Evolutionary conservation across 2,113 vertebrate species (phyloP).

Genomic region (Apodemus sylvaticus): DNA sequence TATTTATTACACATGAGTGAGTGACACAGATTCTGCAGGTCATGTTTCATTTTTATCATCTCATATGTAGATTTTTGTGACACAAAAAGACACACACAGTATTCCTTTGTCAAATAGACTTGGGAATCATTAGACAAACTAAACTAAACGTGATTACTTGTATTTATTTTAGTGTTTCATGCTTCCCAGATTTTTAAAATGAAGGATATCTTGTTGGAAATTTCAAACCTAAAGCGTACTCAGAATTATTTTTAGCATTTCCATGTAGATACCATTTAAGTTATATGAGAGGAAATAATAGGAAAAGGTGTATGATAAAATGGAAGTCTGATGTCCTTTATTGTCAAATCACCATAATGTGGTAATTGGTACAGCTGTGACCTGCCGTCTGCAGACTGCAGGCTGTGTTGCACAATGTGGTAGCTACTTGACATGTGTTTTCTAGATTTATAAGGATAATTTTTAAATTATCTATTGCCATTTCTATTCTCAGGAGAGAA

Average conservation of each 20-base stretch:
- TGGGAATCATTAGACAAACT: neutral
- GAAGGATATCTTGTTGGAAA: neutral
- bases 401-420: neutral
- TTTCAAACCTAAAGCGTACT: neutral
- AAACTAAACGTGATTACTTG: neutral
- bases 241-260: neutral
- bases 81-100: neutral
- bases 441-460: neutral
- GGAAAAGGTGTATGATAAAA: neutral
- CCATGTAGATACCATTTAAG: neutral
- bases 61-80: neutral
- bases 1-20: neutral
- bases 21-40: neutral
- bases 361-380: neutral
- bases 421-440: neutral
- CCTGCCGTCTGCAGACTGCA: too few species aligned
- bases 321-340: neutral
- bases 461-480: neutral
- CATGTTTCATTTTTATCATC: neutral
- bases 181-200: neutral
- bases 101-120: neutral
- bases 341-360: neutral
- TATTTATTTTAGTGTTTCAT: neutral
- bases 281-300: neutral
- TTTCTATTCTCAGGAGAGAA: neutral